Base-by-base conservation (phyloP, 2,888 invertebrate genomes). In the Limulus polyphemus region DNA sequence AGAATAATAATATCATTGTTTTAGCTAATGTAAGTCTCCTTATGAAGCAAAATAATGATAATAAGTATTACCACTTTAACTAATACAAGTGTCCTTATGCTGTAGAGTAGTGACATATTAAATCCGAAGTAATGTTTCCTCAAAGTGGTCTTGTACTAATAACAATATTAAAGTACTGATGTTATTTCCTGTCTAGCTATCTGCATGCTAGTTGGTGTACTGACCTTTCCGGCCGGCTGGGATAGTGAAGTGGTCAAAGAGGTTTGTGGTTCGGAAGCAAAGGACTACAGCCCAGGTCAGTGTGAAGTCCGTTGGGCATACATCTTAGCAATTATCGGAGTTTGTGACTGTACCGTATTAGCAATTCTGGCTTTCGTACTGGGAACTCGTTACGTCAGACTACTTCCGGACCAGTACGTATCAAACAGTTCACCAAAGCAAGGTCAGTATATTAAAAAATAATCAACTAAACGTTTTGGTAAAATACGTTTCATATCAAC, bases 301-400 rank as follows among this genome's bases (percentile, higher is more conserved):
- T 97, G 97, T 75, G 87, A 87, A 67, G 83, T 97, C 60, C 83
- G 91, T 72, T 93, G 93, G 93, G 94, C 94, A 7, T 94, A 90
- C 77, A 84, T 94, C 12, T 81, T 97, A 71, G 94, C 93, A 10
- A 87, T 90, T 64, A 91, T 97, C 66, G 92, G 88, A 0, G 87
- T 90, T 61, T 77, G 78, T 65, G 93, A 93, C 76, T 90, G 90
- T 59, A 79, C 86, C 59, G 90, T 92, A 65, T 80, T 94, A 67
- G 85, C 94, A 0, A 86, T 89, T 0, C 81, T 97, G 63, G 95
- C 95, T 13, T 95, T 97, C 78, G 90, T 94, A 71, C 81, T 97
- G 70, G 94, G 93, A 49, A 88, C 90, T 10, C 80, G 92, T 62
- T 93, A 95, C 76, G 87, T 92, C 16, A 82, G 87, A 61, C 80